Percentiles rank a stretch among this genome's conserved stretches.
phyloP scores from a whole-genome alignment of 2,888 invertebrate genomes.

The Sarcophaga rosellei region DNA sequence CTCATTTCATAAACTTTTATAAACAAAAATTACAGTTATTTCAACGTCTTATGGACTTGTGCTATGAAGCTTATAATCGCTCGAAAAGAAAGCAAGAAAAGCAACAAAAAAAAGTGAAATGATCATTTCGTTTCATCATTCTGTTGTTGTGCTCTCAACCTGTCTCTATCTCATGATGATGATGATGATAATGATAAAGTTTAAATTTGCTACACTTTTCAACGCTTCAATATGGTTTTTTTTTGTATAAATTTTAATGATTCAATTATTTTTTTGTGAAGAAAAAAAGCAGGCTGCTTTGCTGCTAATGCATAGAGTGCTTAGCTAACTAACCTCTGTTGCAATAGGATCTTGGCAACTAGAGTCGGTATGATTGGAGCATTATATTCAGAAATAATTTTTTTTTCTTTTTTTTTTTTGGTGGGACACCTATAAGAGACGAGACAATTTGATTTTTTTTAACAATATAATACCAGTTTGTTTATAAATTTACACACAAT shows the following conservation, averaged over 20 bases:
- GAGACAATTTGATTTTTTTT: not conserved
- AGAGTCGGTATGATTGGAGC: not conserved
- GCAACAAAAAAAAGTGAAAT: conserved; percentile 56
- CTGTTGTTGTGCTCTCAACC: conserved; percentile 14
- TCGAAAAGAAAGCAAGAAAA: conserved; percentile 27
- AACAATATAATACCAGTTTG: not conserved
- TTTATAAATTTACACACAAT: conserved; percentile 25
- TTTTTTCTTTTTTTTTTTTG: conserved; percentile 16
- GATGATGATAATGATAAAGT: conserved; percentile 31
- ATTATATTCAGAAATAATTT: conserved; percentile 11
- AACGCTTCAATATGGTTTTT: conserved; percentile 46
- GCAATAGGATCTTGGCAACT: conserved; percentile 37
- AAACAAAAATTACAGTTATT: conserved; percentile 41
- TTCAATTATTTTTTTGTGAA: conserved; percentile 6
- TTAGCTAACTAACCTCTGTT: conserved; percentile 8
- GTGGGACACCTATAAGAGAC: not conserved
- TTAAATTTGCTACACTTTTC: conserved; percentile 57
- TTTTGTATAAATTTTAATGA: conserved; percentile 1
- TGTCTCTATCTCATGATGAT: conserved; percentile 16
- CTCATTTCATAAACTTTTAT: conserved; percentile 4
- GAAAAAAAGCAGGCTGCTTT: conserved; percentile 19
- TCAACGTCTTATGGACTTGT: conserved; percentile 28
- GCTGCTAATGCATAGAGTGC: not conserved
- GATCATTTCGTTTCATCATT: conserved; percentile 20
- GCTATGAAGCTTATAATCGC: conserved; percentile 39